Evolutionary conservation across 2,113 vertebrate genomes (phyloP).

Genomic region (Platichthys stellatus): DNA sequence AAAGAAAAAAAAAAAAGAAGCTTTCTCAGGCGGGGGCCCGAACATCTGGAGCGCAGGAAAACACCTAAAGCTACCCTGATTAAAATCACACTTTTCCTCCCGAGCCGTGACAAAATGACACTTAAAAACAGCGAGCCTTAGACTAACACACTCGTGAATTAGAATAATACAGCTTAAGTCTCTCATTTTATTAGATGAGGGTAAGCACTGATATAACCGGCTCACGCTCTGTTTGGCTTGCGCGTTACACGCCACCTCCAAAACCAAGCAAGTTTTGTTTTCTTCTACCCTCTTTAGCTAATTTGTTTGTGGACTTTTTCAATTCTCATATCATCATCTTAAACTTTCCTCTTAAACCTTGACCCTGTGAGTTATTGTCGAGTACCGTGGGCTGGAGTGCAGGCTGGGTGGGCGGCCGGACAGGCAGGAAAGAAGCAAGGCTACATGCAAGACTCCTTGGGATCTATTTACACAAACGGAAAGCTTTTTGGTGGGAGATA

Average conservation of each 20-base stretch:
- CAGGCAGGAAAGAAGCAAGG: constrained; percentile 66
- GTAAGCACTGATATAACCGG: constrained; percentile 49
- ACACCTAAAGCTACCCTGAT: constrained; percentile 75
- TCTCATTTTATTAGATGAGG: constrained; percentile 76
- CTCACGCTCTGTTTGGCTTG: constrained; percentile 81
- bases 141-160: constrained; percentile 70
- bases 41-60: constrained; percentile 78
- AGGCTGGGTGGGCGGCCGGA: constrained; percentile 70
- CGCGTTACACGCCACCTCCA: constrained; percentile 80
- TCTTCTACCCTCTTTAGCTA: constrained; percentile 70
- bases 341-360: constrained; percentile 92
- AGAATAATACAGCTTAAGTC: constrained; percentile 75
- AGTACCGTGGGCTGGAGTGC: constrained; percentile 55
- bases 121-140: constrained; percentile 68
- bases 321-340: constrained; percentile 90
- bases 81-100: constrained; percentile 77
- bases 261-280: constrained; percentile 57
- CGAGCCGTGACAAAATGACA: constrained; percentile 74
- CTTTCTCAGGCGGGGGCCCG: constrained; percentile 38
- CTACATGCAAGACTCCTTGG: constrained; percentile 62
- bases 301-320: constrained; percentile 91
- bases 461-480: constrained; percentile 92
- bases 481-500: constrained; percentile 88
- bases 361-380: constrained; percentile 78
- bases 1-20: constrained; percentile 28